These are phyloP conservation scores for Pantherophis vulpinus DNA, from an alignment of 2,797 vertebrate genomes.

Conservation along the genomic window DNA sequence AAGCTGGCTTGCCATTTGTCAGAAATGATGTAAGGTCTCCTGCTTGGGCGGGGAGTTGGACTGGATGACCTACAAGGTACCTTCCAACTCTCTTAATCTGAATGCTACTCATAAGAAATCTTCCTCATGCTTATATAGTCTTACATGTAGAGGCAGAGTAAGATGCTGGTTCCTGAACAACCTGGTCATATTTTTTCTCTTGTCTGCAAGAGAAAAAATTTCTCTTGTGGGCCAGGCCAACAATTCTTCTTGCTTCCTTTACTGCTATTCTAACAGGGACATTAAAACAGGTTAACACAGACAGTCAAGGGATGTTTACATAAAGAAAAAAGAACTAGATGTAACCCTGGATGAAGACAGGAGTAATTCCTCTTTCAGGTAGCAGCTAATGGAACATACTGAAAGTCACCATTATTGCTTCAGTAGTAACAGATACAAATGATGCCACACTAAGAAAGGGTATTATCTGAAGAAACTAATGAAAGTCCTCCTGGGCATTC, in stretches of 20 bases:
- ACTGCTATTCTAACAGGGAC: background rate
- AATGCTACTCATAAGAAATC: background rate
- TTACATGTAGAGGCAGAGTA: background rate
- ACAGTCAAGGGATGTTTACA: background rate
- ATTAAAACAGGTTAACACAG: background rate
- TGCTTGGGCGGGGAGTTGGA: too few species aligned
- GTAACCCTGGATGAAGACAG: background rate
- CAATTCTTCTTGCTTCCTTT: background rate
- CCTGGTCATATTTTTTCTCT: too few species aligned
- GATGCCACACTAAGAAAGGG: background rate
- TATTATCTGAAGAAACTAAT: background rate
- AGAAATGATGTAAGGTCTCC: too few species aligned
- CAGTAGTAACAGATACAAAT: background rate
- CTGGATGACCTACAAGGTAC: too few species aligned
- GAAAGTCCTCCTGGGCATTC: slow-evolving; percentile 14
- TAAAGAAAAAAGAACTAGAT: background rate
- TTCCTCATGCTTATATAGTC: background rate
- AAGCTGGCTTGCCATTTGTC: too few species aligned
- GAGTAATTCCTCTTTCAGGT: background rate
- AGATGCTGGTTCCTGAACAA: background rate
- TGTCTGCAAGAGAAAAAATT: background rate
- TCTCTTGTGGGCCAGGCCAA: background rate
- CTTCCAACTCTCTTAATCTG: background rate
- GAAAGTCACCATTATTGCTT: background rate
- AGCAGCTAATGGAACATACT: background rate